Conservation (phyloP, 1,140 invertebrate genomes). For the Aphis gossypii region DNA sequence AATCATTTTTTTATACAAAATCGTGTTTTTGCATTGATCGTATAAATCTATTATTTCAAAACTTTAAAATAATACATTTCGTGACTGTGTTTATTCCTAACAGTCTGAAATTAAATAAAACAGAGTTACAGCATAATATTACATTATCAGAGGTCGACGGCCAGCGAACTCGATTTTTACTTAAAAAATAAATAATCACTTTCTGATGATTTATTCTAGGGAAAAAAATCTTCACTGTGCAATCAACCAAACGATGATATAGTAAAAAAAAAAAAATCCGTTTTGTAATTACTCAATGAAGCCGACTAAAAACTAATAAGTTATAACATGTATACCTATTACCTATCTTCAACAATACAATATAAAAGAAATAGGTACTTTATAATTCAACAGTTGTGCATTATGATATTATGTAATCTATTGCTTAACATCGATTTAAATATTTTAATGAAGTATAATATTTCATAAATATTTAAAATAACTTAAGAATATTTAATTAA, state of each 20-base stretch:
- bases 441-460: background rate
- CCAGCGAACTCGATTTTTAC: background rate
- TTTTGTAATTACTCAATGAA: slow-evolving; percentile 12
- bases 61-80: background rate
- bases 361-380: background rate
- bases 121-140: background rate
- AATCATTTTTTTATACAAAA: background rate
- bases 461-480: background rate
- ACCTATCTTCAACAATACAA: background rate
- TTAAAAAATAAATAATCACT: slow-evolving; percentile 36
- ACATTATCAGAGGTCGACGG: slow-evolving; percentile 33
- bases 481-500: background rate
- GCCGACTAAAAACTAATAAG: background rate
- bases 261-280: background rate
- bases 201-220: slow-evolving; percentile 17
- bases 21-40: slow-evolving; percentile 10
- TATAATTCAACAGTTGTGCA: background rate
- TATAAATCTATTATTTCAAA: slow-evolving; percentile 27
- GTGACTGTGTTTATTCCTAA: background rate
- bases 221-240: slow-evolving; percentile 12
- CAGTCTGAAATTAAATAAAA: background rate
- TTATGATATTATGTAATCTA: background rate
- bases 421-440: background rate
- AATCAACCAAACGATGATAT: slow-evolving; percentile 39
- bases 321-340: background rate